These are phyloP conservation scores for Phenacoccus solenopsis DNA, from an alignment of 1,140 invertebrate genomes.

Conservation along the genomic window DNA sequence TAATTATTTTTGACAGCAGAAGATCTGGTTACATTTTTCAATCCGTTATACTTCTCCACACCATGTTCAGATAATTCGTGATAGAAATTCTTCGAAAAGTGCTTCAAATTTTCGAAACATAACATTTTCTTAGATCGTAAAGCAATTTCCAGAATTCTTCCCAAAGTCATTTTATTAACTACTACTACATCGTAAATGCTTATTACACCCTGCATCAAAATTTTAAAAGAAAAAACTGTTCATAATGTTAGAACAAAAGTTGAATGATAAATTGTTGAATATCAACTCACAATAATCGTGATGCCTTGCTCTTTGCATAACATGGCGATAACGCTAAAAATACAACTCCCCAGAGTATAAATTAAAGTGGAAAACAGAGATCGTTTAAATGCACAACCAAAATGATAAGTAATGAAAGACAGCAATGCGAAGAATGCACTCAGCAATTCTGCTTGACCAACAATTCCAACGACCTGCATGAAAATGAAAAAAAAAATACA, in stretches of 20 bases:
- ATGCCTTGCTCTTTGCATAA: constrained; percentile 90
- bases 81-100: neutral
- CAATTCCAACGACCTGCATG: constrained; percentile 50
- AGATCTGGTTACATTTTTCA: neutral
- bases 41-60: neutral
- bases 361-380: constrained; percentile 23
- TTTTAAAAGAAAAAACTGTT: constrained; percentile 5
- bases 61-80: neutral
- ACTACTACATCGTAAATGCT: constrained; percentile 51
- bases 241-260: neutral
- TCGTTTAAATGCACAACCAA: constrained; percentile 20
- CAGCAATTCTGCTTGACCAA: constrained; percentile 64
- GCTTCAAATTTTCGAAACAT: neutral
- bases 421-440: constrained; percentile 63
- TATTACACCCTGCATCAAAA: constrained; percentile 53
- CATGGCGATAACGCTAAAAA: constrained; percentile 52
- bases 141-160: neutral
- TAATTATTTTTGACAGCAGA: neutral
- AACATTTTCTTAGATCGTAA: neutral
- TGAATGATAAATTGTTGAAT: constrained; percentile 18
- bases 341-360: constrained; percentile 34
- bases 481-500: constrained; percentile 8
- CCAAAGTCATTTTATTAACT: constrained; percentile 34
- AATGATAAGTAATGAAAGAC: constrained; percentile 49
- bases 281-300: constrained; percentile 60